Percentiles rank a stretch among this genome's conserved stretches.
Conservation (phyloP, 2,797 vertebrate genomes). For the Acrossocheilus wenchowensis region DNA sequence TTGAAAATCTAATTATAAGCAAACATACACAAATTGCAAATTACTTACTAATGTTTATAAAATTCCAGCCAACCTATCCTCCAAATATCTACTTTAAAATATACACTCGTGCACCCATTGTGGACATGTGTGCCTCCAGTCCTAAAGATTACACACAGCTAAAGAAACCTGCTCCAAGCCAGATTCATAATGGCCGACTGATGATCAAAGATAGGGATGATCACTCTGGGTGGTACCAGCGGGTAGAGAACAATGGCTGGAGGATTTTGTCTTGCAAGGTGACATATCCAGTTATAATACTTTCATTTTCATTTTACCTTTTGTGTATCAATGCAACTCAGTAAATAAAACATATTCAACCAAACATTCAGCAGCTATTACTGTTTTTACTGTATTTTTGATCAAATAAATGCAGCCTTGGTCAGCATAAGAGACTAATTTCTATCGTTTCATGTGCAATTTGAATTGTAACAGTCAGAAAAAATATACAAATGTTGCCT, state of each 20-base stretch:
- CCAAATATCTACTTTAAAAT: conserved; percentile 87
- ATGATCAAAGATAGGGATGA: conserved; percentile 58
- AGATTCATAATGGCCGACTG: conserved; percentile 51
- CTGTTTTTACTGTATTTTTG: no score
- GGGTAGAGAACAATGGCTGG: conserved; percentile 86
- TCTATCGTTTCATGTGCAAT: neutral
- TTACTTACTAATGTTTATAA: conserved; percentile 1
- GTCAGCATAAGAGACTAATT: neutral
- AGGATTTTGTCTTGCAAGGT: conserved; percentile 77
- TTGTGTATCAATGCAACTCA: neutral
- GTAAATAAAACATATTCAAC: neutral
- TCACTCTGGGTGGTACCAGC: conserved; percentile 76
- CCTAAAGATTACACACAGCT: conserved; percentile 77
- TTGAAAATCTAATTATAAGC: neutral
- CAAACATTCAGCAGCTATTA: neutral
- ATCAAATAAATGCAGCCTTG: neutral
- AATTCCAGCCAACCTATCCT: conserved; percentile 77
- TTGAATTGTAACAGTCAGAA: neutral
- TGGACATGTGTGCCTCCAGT: conserved; percentile 82
- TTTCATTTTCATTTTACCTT: conserved; percentile 22
- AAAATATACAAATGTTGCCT: neutral
- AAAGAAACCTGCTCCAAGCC: conserved; percentile 63
- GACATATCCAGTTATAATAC: neutral
- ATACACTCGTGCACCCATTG: conserved; percentile 81
- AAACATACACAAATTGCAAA: neutral